These are phyloP conservation scores for Chrysogorgia sp. DNA, from an alignment of 92 coral and sea anemone species.

Conservation along the genomic window DNA sequence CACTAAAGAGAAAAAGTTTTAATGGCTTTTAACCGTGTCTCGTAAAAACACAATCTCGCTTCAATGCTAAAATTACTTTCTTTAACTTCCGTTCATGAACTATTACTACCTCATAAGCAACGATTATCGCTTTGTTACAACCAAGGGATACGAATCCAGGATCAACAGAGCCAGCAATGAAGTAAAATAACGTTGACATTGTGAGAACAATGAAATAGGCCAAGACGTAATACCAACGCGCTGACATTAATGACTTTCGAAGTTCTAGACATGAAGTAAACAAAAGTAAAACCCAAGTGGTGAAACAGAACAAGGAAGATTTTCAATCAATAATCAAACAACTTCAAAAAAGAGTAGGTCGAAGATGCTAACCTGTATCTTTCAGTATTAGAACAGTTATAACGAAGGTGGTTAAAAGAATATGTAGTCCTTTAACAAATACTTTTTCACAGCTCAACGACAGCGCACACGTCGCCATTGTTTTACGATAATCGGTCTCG, in stretches of 20 bases:
- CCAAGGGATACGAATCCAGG: conserved; percentile 88
- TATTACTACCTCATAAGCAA: conserved; percentile 80
- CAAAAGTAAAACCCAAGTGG: not conserved
- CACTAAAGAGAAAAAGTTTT: no score
- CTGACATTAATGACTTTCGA: conserved; percentile 72
- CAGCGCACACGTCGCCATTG: conserved; percentile 42
- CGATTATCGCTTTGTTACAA: conserved; percentile 79
- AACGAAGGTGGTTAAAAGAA: conserved; percentile 75
- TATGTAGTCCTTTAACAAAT: conserved; percentile 79
- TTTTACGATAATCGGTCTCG: no score
- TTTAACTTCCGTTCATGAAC: not conserved
- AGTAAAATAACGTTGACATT: conserved; percentile 76
- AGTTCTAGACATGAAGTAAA: conserved; percentile 75
- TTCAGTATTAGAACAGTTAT: conserved; percentile 73
- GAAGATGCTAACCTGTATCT: conserved; percentile 74
- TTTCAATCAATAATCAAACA: not conserved
- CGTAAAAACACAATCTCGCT: no score
- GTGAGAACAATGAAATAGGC: conserved; percentile 69
- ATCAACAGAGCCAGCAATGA: conserved; percentile 88
- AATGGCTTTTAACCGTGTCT: no score
- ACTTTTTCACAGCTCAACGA: conserved; percentile 69
- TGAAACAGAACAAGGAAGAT: not conserved
- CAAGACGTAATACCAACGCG: conserved; percentile 77
- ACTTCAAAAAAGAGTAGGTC: not conserved
- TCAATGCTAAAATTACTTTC: no score